Conservation (phyloP, 2,888 invertebrate genomes). For the Phragmatobia fuliginosa region DNA sequence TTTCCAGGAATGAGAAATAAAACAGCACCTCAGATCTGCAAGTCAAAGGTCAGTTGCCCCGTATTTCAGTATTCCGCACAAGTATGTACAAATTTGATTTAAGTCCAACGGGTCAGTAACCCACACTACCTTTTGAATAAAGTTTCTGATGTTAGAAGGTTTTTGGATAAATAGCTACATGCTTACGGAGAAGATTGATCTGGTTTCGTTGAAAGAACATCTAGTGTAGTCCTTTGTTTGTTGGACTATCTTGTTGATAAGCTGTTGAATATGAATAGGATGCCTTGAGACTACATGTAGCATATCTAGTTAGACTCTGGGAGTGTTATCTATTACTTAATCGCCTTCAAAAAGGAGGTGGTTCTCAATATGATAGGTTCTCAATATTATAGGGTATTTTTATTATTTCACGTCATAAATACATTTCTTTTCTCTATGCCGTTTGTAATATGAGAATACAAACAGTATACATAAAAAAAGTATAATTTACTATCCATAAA, state of each 20-base stretch:
- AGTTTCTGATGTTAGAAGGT: constrained; percentile 11
- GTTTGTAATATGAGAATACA: background rate
- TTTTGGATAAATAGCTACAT: background rate
- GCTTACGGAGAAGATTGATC: background rate
- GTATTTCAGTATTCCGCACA: constrained; percentile 44
- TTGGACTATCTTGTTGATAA: background rate
- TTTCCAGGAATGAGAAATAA: background rate
- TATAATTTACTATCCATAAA: constrained; percentile 4
- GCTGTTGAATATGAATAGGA: background rate
- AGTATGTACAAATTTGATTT: constrained; percentile 40
- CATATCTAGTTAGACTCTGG: background rate
- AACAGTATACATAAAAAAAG: background rate
- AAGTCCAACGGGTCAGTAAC: constrained; percentile 30
- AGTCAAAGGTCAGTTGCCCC: constrained; percentile 38
- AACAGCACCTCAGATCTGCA: background rate
- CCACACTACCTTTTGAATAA: constrained; percentile 35
- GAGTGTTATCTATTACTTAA: too few relatives aligned
- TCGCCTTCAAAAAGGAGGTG: too few relatives aligned
- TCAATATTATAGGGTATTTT: too few relatives aligned
- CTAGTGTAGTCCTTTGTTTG: background rate
- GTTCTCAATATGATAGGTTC: too few relatives aligned
- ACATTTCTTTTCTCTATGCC: background rate
- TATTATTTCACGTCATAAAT: too few relatives aligned
- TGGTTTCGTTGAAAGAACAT: background rate
- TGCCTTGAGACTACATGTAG: background rate